Evolutionary conservation across 2,888 invertebrate species (phyloP), one percentile per base, ranked within the genome.

Genomic region (Ophion ventricosus): DNA sequence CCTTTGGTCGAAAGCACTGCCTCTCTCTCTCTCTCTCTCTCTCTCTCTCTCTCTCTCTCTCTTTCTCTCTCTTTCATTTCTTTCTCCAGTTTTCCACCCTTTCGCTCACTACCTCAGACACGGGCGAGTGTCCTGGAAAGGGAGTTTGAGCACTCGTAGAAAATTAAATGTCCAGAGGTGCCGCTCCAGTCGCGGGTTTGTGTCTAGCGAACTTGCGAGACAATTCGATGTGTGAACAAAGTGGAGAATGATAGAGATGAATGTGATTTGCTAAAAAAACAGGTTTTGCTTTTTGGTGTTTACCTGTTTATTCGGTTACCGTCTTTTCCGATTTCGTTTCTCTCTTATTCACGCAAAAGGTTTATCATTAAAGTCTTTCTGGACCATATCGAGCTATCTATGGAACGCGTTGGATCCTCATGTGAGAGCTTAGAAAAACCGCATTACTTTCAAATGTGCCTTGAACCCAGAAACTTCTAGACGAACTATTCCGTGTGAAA

Each of bases 61-160:
- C 49, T 63, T 3, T 26, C 73, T 61, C 11, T 11, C 69, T 29
- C 29, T 66, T 57, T 43, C n/a, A 3, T 20, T 2, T 20, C 61
- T 43, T 7, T 40, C 29, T 61, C 61, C 43, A 8, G 17, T 61
- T 61, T 10, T n/a, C 69, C n/a, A 57, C 64, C 26, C 61, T 43
- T 70, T 69, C 56, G 43, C 49, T 63, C 63, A 26, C 26, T 35
- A 70, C 57, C 49, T 35, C 43, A 75, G 74, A 81, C 64, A 75
- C 70, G 67, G n/a, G 10, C 35, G 63, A 56, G 72, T n/a, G 59
- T 35, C 59, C 74, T 75, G 78, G 80, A 85, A 85, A 85, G 82
- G 66, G 78, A 85, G 76, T 82, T 81, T 66, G 69, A 82, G 82
- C 82, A 83, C 82, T 85, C 56, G 69, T 85, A 78, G 49, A 80